Conservation (phyloP, 2,113 vertebrate genomes). For the Camelus bactrianus region DNA sequence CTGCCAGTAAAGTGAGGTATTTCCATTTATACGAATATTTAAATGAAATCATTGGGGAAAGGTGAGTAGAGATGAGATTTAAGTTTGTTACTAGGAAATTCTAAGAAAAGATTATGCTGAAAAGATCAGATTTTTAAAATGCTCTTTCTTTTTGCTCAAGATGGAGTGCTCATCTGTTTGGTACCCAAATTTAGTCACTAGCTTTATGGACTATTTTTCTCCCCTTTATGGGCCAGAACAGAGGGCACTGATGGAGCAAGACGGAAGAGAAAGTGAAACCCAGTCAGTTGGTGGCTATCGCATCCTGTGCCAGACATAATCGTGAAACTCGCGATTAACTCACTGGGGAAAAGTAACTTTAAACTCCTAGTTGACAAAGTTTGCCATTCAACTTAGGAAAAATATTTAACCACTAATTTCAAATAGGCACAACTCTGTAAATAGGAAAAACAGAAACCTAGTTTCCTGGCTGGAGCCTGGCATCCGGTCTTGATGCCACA, state of each 20-base stretch:
- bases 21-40: not conserved
- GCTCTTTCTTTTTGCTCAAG: not conserved
- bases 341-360: not conserved
- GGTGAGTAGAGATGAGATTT: not conserved
- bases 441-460: not conserved
- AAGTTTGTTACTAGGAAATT: not conserved
- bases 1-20: not conserved
- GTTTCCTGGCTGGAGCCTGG: not conserved
- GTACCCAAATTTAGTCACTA: not conserved
- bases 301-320: not conserved
- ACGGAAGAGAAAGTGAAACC: not conserved
- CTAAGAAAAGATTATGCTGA: not conserved
- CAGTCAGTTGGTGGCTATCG: not conserved
- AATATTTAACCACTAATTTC: not conserved
- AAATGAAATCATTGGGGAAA: conserved; percentile 23
- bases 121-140: conserved; percentile 16
- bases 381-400: not conserved
- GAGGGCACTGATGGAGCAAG: not conserved
- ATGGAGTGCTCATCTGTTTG: not conserved
- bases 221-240: not conserved
- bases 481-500: not conserved
- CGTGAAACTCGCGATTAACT: not conserved
- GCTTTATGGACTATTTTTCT: not conserved
- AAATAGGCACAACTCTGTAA: not conserved
- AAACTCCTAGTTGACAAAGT: not conserved